Percentiles rank a stretch among this genome's conserved stretches.
Evolutionary conservation across 2,113 vertebrate species (phyloP).

Genomic region (Plotosus lineatus): DNA sequence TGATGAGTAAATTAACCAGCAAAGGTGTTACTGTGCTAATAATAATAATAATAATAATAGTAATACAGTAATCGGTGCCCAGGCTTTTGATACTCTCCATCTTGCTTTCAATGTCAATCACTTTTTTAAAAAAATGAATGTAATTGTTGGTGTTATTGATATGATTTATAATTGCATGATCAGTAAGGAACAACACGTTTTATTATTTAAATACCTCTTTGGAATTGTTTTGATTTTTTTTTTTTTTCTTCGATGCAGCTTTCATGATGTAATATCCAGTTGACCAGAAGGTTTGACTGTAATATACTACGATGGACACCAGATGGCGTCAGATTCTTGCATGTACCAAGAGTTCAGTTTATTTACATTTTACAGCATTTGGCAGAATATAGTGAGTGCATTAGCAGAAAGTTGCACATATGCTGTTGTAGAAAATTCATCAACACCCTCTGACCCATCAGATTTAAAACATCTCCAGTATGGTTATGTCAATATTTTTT

Average conservation of each 20-base stretch:
- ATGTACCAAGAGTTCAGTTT: neutral
- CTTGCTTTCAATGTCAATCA: constrained; percentile 39
- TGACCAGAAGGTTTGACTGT: neutral
- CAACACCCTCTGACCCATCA: neutral
- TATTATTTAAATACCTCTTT: neutral
- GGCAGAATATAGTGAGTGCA: too few relatives aligned
- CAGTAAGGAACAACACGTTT: constrained; percentile 56
- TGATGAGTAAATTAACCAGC: constrained; percentile 11
- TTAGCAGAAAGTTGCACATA: too few relatives aligned
- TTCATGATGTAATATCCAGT: neutral
- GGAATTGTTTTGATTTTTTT: neutral
- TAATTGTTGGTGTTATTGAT: constrained; percentile 43
- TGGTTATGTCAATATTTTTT: neutral
- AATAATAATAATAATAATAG: neutral
- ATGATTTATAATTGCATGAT: constrained; percentile 41
- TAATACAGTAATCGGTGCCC: neutral
- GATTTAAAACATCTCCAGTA: neutral
- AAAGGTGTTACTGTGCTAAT: constrained; percentile 36
- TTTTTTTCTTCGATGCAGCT: neutral
- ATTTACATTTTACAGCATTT: too few relatives aligned
- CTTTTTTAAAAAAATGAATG: constrained; percentile 12
- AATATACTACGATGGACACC: too few relatives aligned
- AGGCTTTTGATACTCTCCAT: neutral
- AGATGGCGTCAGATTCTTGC: constrained; percentile 59
- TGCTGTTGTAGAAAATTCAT: neutral